A percentile compares a stretch with the other conserved stretches of the same genome.
Conservation (phyloP, 2,113 vertebrate species). For the Oostethus manadensis region DNA sequence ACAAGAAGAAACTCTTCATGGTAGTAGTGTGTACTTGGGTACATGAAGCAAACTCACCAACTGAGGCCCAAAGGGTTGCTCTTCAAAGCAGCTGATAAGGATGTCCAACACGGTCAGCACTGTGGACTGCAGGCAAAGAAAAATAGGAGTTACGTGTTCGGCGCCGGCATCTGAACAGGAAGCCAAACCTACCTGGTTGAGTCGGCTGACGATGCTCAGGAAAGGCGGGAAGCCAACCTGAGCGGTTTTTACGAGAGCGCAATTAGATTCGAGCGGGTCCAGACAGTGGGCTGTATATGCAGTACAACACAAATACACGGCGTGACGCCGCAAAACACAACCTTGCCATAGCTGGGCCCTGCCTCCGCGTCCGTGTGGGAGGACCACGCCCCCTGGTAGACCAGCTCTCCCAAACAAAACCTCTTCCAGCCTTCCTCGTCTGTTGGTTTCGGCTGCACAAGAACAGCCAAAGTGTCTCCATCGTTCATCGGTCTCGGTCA, state of each 20-base stretch:
- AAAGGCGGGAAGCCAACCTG: conserved; percentile 95
- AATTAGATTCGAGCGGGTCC: neutral
- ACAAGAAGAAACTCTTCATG: too few relatives aligned
- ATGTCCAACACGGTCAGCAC: conserved; percentile 86
- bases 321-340: conserved; percentile 17
- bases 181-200: conserved; percentile 82
- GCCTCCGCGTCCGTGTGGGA: conserved; percentile 49
- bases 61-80: conserved; percentile 85
- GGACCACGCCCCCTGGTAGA: conserved; percentile 66
- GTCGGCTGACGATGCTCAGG: conserved; percentile 91
- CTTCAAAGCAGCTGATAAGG: conserved; percentile 89
- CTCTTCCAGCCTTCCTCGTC: conserved; percentile 95
- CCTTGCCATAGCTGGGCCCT: conserved; percentile 88
- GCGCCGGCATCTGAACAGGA: too few relatives aligned
- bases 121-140: conserved; percentile 72
- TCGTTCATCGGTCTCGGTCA: neutral
- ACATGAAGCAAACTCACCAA: conserved; percentile 76
- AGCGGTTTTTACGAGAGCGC: neutral
- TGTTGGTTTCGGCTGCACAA: conserved; percentile 76
- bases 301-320: neutral
- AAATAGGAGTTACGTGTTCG: neutral
- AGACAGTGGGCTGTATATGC: neutral
- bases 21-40: too few relatives aligned
- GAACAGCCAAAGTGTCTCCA: neutral
- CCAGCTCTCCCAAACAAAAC: conserved; percentile 87